Evolutionary conservation across 2,888 invertebrate genomes (phyloP), one percentile per base, ranked within the genome.

Genomic region (Uloborus plumipes): DNA sequence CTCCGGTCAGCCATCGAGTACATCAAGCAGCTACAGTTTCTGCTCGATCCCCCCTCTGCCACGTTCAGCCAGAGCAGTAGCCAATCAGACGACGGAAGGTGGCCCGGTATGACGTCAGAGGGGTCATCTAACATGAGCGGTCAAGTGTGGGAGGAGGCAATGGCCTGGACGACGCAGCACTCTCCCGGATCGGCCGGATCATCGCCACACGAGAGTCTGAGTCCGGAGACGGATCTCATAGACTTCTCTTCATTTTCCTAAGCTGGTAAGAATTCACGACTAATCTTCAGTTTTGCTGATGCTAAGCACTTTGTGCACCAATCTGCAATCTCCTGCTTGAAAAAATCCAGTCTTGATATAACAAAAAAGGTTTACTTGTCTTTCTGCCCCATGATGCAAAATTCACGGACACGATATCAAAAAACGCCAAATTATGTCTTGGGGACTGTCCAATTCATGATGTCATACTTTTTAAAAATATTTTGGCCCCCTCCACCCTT

Each of bases 1-100:
- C 90, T 97, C 64, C 91, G 94, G 86, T 91, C 96, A 87, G 96
- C 97, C 6, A 95, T 97, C 58, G 96, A 96, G 88, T 97, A 97
- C 88, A 97, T 97, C 85, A 92, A 93, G 80, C 94, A 94, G 86
- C 91, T 97, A 69, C 93, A 96, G 88, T 92, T 93, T 86, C 91
- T 96, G 87, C 90, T 96, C 64, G 87, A 77, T 6, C 72, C 75
- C 6, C 53, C 75, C 26, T 31, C 53, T 18, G 26, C 70, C 9
- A 9, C 64, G 2, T 39, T 49, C 11, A 26, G 49, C 16, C 69
- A 26, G 14, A 26, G 11, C 61, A 49, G n/a, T 49, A 26, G 50
- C 39, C 64, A 15, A 13, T 39, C 55, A 20, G 20, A 50, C 59
- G 65, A 72, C 47, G 39, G 22, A 7, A 39, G 26, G 39, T 49